Evolutionary conservation across 2,797 vertebrate genomes (phyloP).

Genomic region (Alca torda): DNA sequence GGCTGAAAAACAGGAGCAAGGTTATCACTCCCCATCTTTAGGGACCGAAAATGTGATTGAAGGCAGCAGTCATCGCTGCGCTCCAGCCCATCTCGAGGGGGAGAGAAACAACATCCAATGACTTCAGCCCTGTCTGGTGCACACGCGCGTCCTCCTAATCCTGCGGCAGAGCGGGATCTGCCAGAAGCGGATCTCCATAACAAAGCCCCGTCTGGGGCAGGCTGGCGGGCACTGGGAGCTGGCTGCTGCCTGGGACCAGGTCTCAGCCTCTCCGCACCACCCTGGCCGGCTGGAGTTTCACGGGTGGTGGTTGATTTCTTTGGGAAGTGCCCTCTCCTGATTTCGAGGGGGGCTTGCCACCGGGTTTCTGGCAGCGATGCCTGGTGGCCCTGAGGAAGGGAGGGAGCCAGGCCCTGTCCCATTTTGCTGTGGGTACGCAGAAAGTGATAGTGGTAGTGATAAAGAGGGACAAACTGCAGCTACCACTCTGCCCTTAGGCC

Average conservation of each 20-base stretch:
- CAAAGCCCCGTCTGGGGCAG: not conserved
- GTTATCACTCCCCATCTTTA: not conserved
- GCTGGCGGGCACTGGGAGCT: rapidly evolving
- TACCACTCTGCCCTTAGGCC: not conserved
- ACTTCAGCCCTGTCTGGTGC: not conserved
- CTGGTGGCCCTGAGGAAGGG: rapidly evolving
- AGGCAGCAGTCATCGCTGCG: not conserved
- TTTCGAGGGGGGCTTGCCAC: rapidly evolving
- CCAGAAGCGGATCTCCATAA: not conserved
- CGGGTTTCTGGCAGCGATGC: not conserved
- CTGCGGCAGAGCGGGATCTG: not conserved
- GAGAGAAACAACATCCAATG: not conserved
- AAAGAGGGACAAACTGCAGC: not conserved
- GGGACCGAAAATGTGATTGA: not conserved
- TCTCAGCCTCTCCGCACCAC: rapidly evolving
- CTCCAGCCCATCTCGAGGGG: not conserved
- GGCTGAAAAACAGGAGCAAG: not conserved
- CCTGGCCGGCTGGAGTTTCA: not conserved
- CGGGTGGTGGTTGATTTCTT: not conserved
- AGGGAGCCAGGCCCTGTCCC: not conserved
- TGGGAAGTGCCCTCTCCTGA: not conserved
- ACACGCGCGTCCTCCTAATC: not conserved
- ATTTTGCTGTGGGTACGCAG: not conserved
- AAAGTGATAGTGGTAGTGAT: rapidly evolving
- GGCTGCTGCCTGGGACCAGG: not conserved